phyloP scores from a whole-genome alignment of 64 coral and sea anemone species.

The Montipora foliosa region DNA sequence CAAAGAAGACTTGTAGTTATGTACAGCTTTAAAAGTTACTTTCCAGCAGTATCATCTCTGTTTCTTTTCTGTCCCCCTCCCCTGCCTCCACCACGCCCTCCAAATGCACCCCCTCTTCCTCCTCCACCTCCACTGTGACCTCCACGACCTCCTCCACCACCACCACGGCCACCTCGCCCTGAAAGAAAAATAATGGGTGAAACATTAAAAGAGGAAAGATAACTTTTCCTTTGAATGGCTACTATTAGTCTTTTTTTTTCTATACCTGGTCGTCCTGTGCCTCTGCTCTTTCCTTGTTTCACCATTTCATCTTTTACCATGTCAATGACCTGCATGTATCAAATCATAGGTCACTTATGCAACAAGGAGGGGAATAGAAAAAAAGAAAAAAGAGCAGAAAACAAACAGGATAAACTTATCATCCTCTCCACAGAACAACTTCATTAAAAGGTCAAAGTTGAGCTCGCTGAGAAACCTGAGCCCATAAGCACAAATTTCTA shows the following conservation, averaged over 20 bases:
- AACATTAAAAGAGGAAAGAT: not conserved
- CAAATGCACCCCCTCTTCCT: conserved; percentile 34
- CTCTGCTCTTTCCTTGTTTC: conserved; percentile 54
- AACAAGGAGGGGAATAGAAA: no score
- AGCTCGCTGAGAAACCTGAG: no score
- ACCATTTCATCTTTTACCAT: conserved; percentile 76
- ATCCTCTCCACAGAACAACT: no score
- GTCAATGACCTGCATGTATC: conserved; percentile 43
- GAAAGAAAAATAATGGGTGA: not conserved
- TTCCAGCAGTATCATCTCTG: conserved; percentile 54
- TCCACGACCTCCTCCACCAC: conserved; percentile 32
- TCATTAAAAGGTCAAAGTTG: no score
- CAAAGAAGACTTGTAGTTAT: not conserved
- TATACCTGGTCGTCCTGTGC: conserved; percentile 59
- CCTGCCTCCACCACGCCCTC: conserved; percentile 59
- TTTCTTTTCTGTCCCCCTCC: conserved; percentile 58
- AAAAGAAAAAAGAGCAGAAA: no score
- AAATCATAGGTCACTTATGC: not conserved
- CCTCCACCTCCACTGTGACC: conserved; percentile 45
- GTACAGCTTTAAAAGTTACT: not conserved
- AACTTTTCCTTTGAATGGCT: no score
- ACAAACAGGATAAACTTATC: no score
- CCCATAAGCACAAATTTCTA: no score
- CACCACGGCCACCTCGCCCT: conserved; percentile 75
- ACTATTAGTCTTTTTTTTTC: not conserved